phyloP scores from a whole-genome alignment of 30 jellyfish, hydroid and myxozoan species.

The Haliclystus octoradiatus region DNA sequence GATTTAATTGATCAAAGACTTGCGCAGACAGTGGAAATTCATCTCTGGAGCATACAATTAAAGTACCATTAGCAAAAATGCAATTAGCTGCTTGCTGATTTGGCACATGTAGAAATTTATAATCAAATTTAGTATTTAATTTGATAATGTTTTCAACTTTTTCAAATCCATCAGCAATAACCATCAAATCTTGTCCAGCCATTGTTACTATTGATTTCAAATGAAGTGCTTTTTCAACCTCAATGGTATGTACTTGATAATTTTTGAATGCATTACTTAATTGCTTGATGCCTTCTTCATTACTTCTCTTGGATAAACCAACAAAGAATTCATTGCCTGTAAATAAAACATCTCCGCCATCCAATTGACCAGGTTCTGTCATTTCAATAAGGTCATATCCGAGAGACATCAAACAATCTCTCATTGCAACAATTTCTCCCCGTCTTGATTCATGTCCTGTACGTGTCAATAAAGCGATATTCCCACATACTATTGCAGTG shows the following conservation, averaged over 20 bases:
- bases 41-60: slow-evolving; percentile 28
- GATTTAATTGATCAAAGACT: slow-evolving; percentile 22
- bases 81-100: slow-evolving; percentile 66
- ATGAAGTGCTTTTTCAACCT: slow-evolving; percentile 40
- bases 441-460: slow-evolving; percentile 56
- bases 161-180: slow-evolving; percentile 27
- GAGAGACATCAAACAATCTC: slow-evolving; percentile 2
- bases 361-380: slow-evolving; percentile 69
- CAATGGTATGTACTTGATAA: slow-evolving; percentile 59
- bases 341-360: slow-evolving; percentile 92
- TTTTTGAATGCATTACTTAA: slow-evolving; percentile 35
- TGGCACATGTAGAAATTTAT: slow-evolving; percentile 35
- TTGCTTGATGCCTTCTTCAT: slow-evolving; percentile 32
- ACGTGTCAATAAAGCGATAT: slow-evolving; percentile 51
- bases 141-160: slow-evolving; percentile 34
- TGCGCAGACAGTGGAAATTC: slow-evolving; percentile 46
- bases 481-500: slow-evolving; percentile 68
- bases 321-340: slow-evolving; percentile 86
- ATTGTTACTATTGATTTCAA: slow-evolving; percentile 57
- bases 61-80: slow-evolving; percentile 59
- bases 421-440: slow-evolving; percentile 23
- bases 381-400: slow-evolving; percentile 19
- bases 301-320: slow-evolving; percentile 65
- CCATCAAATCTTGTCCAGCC: slow-evolving; percentile 48
- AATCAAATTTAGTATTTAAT: slow-evolving; percentile 26